A percentile compares a stretch with the other conserved stretches of the same genome.
These are phyloP conservation scores for Ploceus nigricollis DNA, from an alignment of 2,113 vertebrate species.

Conservation along the genomic window DNA sequence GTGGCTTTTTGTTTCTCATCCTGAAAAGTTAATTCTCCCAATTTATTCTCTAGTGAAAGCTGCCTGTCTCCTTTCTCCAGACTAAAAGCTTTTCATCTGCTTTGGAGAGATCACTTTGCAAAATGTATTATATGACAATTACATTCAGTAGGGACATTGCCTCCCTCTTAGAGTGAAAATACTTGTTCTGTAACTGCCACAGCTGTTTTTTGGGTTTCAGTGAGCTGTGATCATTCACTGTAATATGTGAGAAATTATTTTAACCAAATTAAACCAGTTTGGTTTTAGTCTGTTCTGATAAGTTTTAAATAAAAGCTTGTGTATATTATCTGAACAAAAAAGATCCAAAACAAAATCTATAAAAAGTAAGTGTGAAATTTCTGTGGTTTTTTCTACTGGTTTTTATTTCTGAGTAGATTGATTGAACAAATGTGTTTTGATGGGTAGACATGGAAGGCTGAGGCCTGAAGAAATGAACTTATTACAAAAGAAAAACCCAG, in stretches of 20 bases:
- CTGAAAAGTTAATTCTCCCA: not conserved
- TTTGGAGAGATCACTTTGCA: not conserved
- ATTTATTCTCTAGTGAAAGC: not conserved
- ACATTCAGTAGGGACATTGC: not conserved
- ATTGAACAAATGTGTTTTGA: not conserved
- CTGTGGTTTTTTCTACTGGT: not conserved
- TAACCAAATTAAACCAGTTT: not conserved
- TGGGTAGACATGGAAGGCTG: not conserved
- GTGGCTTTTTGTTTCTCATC: not conserved
- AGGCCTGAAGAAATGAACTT: not conserved
- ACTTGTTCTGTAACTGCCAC: not conserved
- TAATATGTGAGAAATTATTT: not conserved
- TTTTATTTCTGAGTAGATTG: not conserved
- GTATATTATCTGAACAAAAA: not conserved
- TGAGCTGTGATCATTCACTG: not conserved
- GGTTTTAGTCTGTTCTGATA: not conserved
- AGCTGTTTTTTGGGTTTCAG: not conserved
- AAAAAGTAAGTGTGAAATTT: not conserved
- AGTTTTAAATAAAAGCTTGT: not conserved
- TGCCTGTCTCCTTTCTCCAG: not conserved
- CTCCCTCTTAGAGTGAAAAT: not conserved
- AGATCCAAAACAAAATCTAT: accelerated
- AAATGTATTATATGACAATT: not conserved
- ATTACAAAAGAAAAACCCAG: not conserved
- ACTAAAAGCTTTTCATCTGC: not conserved